Base-by-base conservation (phyloP, 2,797 vertebrate genomes). In the Peromyscus nudipes region DNA sequence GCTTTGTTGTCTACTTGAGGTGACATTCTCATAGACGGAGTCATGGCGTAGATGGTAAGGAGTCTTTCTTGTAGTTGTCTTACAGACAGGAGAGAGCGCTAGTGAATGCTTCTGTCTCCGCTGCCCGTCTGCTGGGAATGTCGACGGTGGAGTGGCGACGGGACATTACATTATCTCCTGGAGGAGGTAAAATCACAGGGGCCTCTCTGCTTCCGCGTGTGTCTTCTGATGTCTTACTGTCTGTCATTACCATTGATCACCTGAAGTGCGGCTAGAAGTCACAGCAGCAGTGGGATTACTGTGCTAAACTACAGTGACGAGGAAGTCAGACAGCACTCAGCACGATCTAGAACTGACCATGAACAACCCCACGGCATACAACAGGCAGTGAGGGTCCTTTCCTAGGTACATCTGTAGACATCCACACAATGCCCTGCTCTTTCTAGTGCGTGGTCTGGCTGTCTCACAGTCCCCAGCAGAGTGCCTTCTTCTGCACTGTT, bases 101-200 rank as follows among this genome's bases (percentile, higher is more conserved):
- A 99, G 99, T 34, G 99, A 99, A 97, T 99, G 99, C 98, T 99
- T 99, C 97, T 99, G 99, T 96, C 99, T 99, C 89, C 99, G 98
- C 31, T 99, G 99, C 97, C 99, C 99, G 3, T 98, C 99, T 0
- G 93, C 98, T 92, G 98, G 97, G n/a, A 99, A 97, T 86, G 98
- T 97, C 87, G 99, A 98, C 92, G 99, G 98, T 96, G 99, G 99
- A 27, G 99, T 99, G 85, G 99, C 99, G 29, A 99, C 99, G 4
- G 99, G 99, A 75, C 99, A 98, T 97, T 99, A 99, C 60, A 14
- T 99, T 29, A 98, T 99, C 96, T 99, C 99, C 84, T 99, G 99
- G 99, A 99, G 99, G 96, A 99, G 99, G 99, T 99, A 95, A 89
- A 14, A 6, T 27, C 16, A 0, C 4, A 6, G 75, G 16, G 60